Conservation (phyloP, 2,888 invertebrate genomes). For the Ctenicera cuprea region DNA sequence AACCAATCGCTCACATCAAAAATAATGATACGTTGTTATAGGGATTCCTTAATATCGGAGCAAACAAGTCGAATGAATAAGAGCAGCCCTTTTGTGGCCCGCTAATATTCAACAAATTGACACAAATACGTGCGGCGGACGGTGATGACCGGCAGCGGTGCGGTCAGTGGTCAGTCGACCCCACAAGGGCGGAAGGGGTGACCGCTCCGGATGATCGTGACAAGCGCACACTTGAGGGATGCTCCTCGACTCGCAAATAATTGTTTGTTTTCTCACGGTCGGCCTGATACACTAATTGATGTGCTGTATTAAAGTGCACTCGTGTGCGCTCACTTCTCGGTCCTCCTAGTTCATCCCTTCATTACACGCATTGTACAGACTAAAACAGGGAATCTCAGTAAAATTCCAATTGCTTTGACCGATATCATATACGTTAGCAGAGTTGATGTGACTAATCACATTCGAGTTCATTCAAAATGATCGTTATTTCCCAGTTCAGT, state of each 20-base stretch:
- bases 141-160: conserved; percentile 61
- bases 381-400: conserved; percentile 67
- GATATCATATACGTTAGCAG: conserved; percentile 69
- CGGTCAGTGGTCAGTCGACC: conserved; percentile 58
- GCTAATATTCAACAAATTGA: conserved; percentile 69
- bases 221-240: conserved; percentile 71
- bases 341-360: conserved; percentile 66
- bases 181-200: conserved; percentile 63
- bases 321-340: conserved; percentile 66
- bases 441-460: conserved; percentile 60
- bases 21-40: conserved; percentile 71
- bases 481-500: conserved; percentile 36
- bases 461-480: conserved; percentile 39
- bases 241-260: conserved; percentile 69
- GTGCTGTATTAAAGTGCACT: conserved; percentile 71
- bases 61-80: conserved; percentile 65
- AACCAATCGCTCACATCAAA: conserved; percentile 68
- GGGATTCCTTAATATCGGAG: conserved; percentile 67
- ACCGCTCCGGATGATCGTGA: conserved; percentile 69
- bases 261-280: conserved; percentile 74
- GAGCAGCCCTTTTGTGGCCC: conserved; percentile 63
- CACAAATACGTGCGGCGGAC: conserved; percentile 65
- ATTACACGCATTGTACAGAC: conserved; percentile 66
- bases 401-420: conserved; percentile 67
- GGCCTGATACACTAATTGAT: conserved; percentile 72